Conservation (phyloP, 2,797 vertebrate species). For the Coluber constrictor region DNA sequence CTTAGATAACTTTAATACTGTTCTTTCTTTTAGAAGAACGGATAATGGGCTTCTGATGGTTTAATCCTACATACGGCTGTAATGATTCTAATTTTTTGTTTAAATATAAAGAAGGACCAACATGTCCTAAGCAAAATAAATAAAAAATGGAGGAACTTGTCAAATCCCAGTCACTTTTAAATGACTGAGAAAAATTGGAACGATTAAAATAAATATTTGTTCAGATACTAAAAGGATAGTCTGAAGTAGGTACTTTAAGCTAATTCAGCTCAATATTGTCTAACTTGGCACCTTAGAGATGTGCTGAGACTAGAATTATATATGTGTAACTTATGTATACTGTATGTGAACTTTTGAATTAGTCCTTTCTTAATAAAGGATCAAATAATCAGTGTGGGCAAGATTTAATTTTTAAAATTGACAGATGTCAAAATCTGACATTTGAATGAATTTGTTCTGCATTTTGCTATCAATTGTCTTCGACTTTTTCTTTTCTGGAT, state of each 20-base stretch:
- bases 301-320: no score
- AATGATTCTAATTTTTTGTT: slow-evolving; percentile 2
- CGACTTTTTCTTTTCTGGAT: neutral
- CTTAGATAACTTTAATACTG: neutral
- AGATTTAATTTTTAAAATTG: neutral
- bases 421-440: neutral
- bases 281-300: no score
- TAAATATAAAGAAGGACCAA: slow-evolving; percentile 14
- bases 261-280: neutral
- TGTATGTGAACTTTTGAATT: neutral
- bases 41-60: neutral
- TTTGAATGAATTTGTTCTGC: neutral
- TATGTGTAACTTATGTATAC: neutral
- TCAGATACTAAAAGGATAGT: neutral
- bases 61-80: neutral
- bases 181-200: neutral
- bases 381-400: neutral
- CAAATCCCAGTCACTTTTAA: slow-evolving; percentile 10
- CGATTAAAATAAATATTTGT: neutral
- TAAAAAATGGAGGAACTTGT: neutral
- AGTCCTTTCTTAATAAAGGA: neutral
- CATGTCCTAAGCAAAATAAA: neutral
- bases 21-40: neutral
- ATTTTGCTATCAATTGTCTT: neutral
- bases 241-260: neutral